These are phyloP conservation scores for Vulpes vulpes DNA, from an alignment of 2,113 vertebrate genomes.

Conservation along the genomic window DNA sequence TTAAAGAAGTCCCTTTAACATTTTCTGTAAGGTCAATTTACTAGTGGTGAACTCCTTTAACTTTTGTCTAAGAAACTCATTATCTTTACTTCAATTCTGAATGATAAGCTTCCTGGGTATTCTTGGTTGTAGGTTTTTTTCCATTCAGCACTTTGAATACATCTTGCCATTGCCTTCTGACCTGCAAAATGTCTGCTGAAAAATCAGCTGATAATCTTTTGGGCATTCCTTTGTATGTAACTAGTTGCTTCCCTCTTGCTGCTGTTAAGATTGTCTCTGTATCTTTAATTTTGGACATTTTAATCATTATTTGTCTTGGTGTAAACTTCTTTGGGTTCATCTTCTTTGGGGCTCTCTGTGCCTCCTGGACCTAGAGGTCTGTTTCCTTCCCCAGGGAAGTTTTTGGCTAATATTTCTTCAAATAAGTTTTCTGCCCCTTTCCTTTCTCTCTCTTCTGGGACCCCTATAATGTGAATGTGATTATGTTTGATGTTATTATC, in stretches of 20 bases:
- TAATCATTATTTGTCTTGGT: not conserved
- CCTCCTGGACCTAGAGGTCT: not conserved
- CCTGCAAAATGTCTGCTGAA: not conserved
- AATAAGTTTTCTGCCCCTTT: not conserved
- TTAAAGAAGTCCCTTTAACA: no score
- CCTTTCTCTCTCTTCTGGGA: not conserved
- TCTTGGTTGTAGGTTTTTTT: no score
- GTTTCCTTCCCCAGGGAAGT: not conserved
- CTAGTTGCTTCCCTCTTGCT: not conserved
- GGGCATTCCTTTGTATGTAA: not conserved
- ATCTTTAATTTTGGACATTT: not conserved
- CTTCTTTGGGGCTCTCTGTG: not conserved
- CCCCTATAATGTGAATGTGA: not conserved
- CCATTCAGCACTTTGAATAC: not conserved
- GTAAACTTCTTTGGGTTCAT: not conserved
- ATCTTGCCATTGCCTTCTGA: not conserved
- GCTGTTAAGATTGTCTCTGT: not conserved
- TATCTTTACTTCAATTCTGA: no score
- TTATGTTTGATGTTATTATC: not conserved
- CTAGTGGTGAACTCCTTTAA: no score
- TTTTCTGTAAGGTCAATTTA: no score
- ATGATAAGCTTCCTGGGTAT: no score
- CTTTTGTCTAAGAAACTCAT: no score
- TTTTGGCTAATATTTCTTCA: no score
- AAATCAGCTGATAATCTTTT: not conserved